phyloP scores from a whole-genome alignment of 2,888 invertebrate genomes.

The Drosophila limbata region DNA sequence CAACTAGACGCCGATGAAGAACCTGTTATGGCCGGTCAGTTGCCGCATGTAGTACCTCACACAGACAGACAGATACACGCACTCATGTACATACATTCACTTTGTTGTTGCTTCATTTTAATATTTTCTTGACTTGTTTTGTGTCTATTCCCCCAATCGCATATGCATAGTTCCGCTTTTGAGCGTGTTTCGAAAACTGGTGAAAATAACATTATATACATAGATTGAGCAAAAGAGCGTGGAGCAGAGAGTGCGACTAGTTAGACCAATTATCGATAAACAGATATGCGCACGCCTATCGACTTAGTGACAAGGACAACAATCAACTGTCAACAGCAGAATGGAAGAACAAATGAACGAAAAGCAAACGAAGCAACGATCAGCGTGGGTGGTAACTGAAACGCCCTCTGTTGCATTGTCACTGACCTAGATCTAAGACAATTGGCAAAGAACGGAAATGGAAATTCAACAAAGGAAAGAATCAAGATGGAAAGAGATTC shows the following conservation, averaged over 20 bases:
- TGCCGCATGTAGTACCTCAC: slow-evolving; percentile 47
- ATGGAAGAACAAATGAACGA: not conserved
- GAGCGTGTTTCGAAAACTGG: slow-evolving; percentile 45
- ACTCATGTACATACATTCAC: slow-evolving; percentile 13
- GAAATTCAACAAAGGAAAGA: slow-evolving; percentile 21
- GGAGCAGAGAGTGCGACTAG: slow-evolving; percentile 2
- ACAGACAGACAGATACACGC: slow-evolving; percentile 7
- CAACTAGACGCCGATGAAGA: slow-evolving; percentile 64
- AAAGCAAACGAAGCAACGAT: slow-evolving; percentile 23
- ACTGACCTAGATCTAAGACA: slow-evolving; percentile 68
- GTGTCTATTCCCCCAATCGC: slow-evolving; percentile 27
- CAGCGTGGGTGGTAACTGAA: slow-evolving; percentile 35
- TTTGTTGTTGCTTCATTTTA: slow-evolving; percentile 34
- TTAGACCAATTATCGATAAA: slow-evolving; percentile 22
- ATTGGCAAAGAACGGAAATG: slow-evolving; percentile 50
- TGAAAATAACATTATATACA: slow-evolving; percentile 50
- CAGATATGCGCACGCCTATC: slow-evolving; percentile 18
- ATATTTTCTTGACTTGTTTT: slow-evolving; percentile 42
- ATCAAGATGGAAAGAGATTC: slow-evolving; percentile 1
- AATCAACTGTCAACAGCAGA: slow-evolving; percentile 38
- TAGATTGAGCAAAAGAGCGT: not conserved
- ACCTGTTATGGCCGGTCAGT: slow-evolving; percentile 69
- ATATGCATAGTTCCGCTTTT: slow-evolving; percentile 59
- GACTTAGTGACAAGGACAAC: slow-evolving; percentile 37
- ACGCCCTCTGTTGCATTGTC: slow-evolving; percentile 61